Percentiles rank a stretch among this genome's conserved stretches.
These are phyloP conservation scores for Malthinus seriepunctatus DNA, from an alignment of 2,888 invertebrate genomes.

Conservation along the genomic window DNA sequence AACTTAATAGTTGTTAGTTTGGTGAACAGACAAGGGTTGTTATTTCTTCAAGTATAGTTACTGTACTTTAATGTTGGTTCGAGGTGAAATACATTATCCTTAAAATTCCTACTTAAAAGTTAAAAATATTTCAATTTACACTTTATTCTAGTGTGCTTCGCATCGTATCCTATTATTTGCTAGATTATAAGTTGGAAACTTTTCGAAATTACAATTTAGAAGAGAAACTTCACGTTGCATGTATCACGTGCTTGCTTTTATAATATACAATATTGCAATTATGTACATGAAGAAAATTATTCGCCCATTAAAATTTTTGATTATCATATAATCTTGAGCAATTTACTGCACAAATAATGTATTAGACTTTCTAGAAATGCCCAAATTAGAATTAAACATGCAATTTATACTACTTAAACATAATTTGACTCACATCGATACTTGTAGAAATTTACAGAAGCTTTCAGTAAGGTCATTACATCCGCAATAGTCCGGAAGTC, in stretches of 20 bases:
- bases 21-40: slow-evolving; percentile 11
- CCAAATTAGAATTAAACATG: too few species aligned
- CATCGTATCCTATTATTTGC: background rate
- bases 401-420: too few species aligned
- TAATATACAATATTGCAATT: too few species aligned
- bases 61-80: background rate
- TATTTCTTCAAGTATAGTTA: slow-evolving; percentile 5
- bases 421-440: too few species aligned
- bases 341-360: too few species aligned
- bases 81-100: background rate
- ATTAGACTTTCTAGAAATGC: too few species aligned
- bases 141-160: background rate
- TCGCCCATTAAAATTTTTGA: too few species aligned
- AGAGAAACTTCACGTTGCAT: too few species aligned
- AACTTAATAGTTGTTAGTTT: slow-evolving; percentile 20
- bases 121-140: slow-evolving; percentile 3
- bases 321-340: too few species aligned
- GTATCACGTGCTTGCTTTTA: too few species aligned
- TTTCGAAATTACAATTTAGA: background rate
- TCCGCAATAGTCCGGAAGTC: slow-evolving; percentile 31
- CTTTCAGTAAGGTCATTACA: slow-evolving; percentile 19
- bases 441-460: too few species aligned
- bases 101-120: slow-evolving; percentile 5
- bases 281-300: too few species aligned
- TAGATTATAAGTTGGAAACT: background rate